phyloP scores from a whole-genome alignment of 2,113 vertebrate species.

The Glaucomys volans region DNA sequence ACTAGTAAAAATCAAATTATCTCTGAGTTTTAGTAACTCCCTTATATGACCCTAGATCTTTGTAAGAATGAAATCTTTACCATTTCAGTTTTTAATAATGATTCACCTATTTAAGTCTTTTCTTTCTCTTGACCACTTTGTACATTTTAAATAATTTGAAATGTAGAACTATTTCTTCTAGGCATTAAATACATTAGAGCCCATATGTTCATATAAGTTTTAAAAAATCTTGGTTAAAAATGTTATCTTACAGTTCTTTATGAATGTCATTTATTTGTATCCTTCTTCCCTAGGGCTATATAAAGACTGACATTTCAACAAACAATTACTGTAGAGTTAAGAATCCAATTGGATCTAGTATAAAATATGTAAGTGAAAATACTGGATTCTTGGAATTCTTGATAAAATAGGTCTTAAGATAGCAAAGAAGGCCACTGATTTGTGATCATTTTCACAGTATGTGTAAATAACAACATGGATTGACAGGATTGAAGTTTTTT shows the following conservation, averaged over 20 bases:
- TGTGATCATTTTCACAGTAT: constrained; percentile 68
- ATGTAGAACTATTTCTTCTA: not conserved
- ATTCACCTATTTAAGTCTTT: not conserved
- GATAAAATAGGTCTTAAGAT: constrained; percentile 39
- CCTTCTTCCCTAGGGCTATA: not conserved
- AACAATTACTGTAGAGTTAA: not conserved
- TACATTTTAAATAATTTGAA: not conserved
- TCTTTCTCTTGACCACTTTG: not conserved
- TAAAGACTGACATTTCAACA: not conserved
- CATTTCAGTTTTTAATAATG: not conserved
- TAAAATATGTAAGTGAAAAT: not conserved
- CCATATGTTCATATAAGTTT: not conserved
- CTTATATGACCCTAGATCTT: not conserved
- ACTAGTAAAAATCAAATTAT: not conserved
- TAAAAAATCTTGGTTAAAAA: not conserved
- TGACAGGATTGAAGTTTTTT: constrained; percentile 71
- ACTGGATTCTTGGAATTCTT: constrained; percentile 24
- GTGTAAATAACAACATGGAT: constrained; percentile 69
- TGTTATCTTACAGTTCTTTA: not conserved
- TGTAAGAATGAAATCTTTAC: not conserved
- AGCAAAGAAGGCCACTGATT: constrained; percentile 59
- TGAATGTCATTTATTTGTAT: not conserved
- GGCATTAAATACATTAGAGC: not conserved
- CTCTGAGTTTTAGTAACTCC: not conserved
- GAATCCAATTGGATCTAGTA: not conserved